These are phyloP conservation scores for Cataglyphis altisquamis DNA, from an alignment of 2,888 invertebrate species.

Conservation along the genomic window DNA sequence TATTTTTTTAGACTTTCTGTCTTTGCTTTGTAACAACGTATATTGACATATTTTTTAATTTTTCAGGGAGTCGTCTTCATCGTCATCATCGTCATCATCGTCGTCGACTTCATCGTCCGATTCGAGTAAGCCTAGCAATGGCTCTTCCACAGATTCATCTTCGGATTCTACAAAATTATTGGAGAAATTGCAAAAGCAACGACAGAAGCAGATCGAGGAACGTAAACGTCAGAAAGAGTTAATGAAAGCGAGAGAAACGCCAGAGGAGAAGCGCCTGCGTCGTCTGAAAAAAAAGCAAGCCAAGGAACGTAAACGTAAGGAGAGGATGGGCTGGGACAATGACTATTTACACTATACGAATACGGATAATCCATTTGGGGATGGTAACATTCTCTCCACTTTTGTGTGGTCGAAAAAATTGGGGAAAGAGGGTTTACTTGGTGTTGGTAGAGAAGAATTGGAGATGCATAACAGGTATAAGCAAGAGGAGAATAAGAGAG, in stretches of 20 bases:
- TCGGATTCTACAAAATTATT: constrained; percentile 90
- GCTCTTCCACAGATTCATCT: constrained; percentile 84
- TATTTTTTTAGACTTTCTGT: not conserved
- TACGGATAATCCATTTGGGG: constrained; percentile 99
- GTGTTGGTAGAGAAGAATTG: constrained; percentile 92
- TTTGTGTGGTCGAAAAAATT: constrained; percentile 99
- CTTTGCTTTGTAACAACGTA: too few relatives aligned
- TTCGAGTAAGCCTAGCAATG: constrained; percentile 72
- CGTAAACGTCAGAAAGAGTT: constrained; percentile 91
- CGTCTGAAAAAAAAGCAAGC: constrained; percentile 96
- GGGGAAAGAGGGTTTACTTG: constrained; percentile 95
- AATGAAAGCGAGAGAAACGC: constrained; percentile 96
- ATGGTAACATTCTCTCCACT: constrained; percentile 96
- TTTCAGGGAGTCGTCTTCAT: constrained; percentile 28
- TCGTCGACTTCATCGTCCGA: constrained; percentile 75
- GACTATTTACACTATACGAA: constrained; percentile 99
- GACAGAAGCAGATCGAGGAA: constrained; percentile 89
- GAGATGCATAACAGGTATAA: constrained; percentile 94
- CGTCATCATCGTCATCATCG: constrained; percentile 62
- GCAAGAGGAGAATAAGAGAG: constrained; percentile 96
- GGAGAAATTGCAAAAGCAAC: constrained; percentile 91
- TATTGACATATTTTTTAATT: constrained; percentile 33
- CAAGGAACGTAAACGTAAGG: constrained; percentile 95
- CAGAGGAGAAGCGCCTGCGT: constrained; percentile 96
- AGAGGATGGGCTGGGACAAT: constrained; percentile 99